These are phyloP conservation scores for Gerris buenoi DNA, from an alignment of 1,140 invertebrate species.

Conservation along the genomic window DNA sequence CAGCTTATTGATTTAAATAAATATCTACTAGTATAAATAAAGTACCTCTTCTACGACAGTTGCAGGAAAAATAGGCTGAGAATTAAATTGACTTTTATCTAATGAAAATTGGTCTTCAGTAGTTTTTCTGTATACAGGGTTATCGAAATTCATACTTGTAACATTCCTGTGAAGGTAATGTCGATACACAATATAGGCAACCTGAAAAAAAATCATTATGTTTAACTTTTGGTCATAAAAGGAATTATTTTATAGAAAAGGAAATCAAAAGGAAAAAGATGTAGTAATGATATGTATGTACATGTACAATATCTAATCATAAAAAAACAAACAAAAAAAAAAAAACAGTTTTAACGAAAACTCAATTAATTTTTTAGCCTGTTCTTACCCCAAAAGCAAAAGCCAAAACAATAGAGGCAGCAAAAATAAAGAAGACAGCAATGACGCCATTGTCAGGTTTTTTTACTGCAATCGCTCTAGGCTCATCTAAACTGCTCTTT, in stretches of 20 bases:
- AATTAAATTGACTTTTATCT: slow-evolving; percentile 59
- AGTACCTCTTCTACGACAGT: slow-evolving; percentile 70
- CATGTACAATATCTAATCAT: no score
- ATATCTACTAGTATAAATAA: slow-evolving; percentile 20
- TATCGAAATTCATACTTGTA: slow-evolving; percentile 96
- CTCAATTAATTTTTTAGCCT: no score
- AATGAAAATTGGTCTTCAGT: slow-evolving; percentile 72
- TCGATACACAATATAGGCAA: slow-evolving; percentile 62
- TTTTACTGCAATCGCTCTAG: slow-evolving; percentile 85
- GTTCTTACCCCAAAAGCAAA: no score
- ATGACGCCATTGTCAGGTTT: slow-evolving; percentile 55
- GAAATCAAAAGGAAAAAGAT: background rate
- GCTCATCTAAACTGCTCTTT: slow-evolving; percentile 70
- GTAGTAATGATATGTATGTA: background rate
- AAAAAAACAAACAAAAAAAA: no score
- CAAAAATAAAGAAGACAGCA: no score
- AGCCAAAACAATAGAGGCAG: no score
- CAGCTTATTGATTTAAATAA: no score
- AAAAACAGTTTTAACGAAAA: no score
- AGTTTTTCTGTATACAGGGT: slow-evolving; percentile 93
- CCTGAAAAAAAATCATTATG: slow-evolving; percentile 33
- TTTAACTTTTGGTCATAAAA: background rate
- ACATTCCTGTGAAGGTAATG: slow-evolving; percentile 69
- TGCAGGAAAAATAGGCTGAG: slow-evolving; percentile 45
- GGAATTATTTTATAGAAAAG: background rate